Evolutionary conservation across 1,140 invertebrate species (phyloP).

Genomic region (Pseudoatta argentina): DNA sequence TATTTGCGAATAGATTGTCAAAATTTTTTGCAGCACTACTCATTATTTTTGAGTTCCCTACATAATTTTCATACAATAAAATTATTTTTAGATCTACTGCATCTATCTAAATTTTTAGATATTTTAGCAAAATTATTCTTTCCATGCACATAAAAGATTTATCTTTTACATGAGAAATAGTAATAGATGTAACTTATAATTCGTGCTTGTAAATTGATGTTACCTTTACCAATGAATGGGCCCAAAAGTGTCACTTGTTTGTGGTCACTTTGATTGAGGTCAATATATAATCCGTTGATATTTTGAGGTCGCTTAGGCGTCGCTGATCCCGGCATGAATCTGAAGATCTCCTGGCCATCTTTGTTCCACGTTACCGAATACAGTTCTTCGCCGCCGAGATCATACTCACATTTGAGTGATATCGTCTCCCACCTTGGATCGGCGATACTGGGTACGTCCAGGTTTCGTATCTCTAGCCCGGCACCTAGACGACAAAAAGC

Average conservation of each 20-base stretch:
- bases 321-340: conserved; percentile 87
- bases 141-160: background rate
- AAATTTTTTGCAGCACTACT: too few species aligned
- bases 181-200: background rate
- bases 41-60: too few species aligned
- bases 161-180: background rate
- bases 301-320: conserved; percentile 92
- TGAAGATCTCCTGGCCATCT: conserved; percentile 88
- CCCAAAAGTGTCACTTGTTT: conserved; percentile 79
- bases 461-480: conserved; percentile 71
- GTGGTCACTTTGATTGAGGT: conserved; percentile 87
- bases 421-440: conserved; percentile 85
- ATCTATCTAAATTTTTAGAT: too few species aligned
- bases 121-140: too few species aligned
- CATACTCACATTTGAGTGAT: conserved; percentile 86
- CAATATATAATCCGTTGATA: conserved; percentile 92
- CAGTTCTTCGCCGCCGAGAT: conserved; percentile 85
- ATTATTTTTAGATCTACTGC: too few species aligned
- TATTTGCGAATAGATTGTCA: too few species aligned
- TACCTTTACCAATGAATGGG: conserved; percentile 72
- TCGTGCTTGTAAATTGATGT: conserved; percentile 18
- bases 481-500: conserved; percentile 64
- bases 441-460: conserved; percentile 80
- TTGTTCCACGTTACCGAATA: conserved; percentile 91
- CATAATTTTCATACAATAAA: too few species aligned